Evolutionary conservation across 2,888 invertebrate genomes (phyloP).

Genomic region (Drepanosiphum platanoidis): DNA sequence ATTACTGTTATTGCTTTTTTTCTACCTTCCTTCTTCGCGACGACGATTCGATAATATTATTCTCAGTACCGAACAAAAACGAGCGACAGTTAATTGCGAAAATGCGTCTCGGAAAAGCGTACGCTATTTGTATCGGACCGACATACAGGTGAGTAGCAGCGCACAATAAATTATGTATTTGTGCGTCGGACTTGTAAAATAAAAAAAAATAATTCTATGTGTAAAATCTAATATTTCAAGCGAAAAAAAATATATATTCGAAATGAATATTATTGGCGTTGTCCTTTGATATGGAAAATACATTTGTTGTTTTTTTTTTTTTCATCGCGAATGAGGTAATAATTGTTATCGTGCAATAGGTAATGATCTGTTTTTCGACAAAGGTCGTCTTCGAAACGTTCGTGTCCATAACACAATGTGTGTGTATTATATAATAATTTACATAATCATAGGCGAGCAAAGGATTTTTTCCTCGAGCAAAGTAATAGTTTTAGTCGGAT

Average conservation of each 20-base stretch:
- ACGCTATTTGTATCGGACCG: background rate
- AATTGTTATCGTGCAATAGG: too few relatives aligned
- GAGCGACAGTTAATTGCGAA: background rate
- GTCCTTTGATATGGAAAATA: background rate
- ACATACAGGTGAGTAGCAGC: too few relatives aligned
- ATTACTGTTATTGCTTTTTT: background rate
- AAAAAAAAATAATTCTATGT: background rate
- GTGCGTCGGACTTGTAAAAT: background rate
- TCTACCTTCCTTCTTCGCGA: background rate
- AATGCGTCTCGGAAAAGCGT: background rate
- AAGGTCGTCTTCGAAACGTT: too few relatives aligned
- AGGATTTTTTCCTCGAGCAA: too few relatives aligned
- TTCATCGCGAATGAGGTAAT: background rate
- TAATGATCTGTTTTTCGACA: too few relatives aligned
- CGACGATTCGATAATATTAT: background rate
- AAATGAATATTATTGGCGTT: background rate
- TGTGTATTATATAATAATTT: too few relatives aligned
- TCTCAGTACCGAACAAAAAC: slow-evolving; percentile 5
- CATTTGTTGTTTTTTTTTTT: background rate
- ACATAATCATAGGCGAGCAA: too few relatives aligned
- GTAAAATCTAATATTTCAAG: background rate
- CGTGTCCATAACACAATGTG: too few relatives aligned
- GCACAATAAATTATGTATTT: too few relatives aligned
- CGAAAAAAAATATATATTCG: background rate
- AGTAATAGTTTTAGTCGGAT: too few relatives aligned